phyloP scores from a whole-genome alignment of 2,113 vertebrate genomes.

The Kobus ellipsiprymnus region DNA sequence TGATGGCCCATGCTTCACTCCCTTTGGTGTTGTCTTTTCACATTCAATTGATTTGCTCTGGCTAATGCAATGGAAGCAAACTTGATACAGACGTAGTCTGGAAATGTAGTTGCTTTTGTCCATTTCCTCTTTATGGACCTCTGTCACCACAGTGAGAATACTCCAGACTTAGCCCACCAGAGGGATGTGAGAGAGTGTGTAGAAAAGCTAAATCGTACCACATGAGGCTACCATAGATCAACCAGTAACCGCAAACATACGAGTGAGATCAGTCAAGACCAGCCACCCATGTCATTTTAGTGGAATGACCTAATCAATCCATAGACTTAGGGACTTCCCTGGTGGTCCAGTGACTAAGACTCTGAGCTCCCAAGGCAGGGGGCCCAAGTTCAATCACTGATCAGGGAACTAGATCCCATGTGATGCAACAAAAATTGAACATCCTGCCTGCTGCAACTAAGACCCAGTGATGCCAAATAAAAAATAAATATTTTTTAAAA shows the following conservation, averaged over 20 bases:
- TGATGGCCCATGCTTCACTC: rapidly evolving
- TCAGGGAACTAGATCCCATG: background rate
- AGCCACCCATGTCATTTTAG: background rate
- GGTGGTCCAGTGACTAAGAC: background rate
- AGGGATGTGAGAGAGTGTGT: background rate
- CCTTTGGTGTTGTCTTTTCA: background rate
- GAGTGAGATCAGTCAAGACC: background rate
- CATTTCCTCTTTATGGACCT: background rate
- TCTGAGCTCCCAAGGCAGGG: background rate
- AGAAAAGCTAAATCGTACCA: background rate
- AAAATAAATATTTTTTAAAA: background rate
- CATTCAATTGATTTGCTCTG: background rate
- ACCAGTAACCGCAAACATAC: background rate
- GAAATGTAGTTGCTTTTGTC: background rate
- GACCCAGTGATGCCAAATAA: background rate
- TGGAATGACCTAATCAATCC: background rate
- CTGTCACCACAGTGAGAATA: background rate
- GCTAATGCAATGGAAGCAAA: background rate
- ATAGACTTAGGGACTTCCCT: background rate
- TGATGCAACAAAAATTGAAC: background rate
- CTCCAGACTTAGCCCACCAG: background rate
- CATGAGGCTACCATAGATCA: background rate
- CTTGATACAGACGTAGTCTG: background rate
- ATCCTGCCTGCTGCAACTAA: background rate
- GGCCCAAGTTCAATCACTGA: background rate